These are phyloP conservation scores for Agrochola macilenta DNA, from an alignment of 2,888 invertebrate species.

Conservation along the genomic window DNA sequence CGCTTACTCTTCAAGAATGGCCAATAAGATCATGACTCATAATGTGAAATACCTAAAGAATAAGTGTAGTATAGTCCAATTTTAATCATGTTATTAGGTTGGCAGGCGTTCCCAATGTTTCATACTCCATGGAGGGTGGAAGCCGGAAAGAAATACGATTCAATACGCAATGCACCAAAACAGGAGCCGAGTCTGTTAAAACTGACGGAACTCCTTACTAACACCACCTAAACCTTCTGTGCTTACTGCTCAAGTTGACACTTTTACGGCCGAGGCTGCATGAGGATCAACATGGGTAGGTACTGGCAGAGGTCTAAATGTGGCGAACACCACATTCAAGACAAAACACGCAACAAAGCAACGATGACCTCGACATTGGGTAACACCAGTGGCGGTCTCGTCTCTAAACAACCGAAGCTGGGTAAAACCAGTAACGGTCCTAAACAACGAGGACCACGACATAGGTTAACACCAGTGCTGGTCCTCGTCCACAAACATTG, in stretches of 20 bases:
- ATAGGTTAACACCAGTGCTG: constrained; percentile 1
- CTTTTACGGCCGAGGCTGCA: not conserved
- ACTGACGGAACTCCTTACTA: not conserved
- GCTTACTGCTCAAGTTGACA: not conserved
- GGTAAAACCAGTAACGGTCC: constrained; percentile 2
- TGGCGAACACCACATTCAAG: not conserved
- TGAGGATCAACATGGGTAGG: too few species aligned
- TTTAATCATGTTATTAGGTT: not conserved
- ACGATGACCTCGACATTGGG: constrained; percentile 2
- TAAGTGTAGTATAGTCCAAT: not conserved
- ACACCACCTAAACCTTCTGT: not conserved
- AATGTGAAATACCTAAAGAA: not conserved
- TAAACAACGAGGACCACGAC: not conserved
- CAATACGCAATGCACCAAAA: too few species aligned
- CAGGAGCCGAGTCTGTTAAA: not conserved
- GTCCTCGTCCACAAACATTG: not conserved
- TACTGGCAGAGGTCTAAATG: not conserved
- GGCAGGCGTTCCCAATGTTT: not conserved
- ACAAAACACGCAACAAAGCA: constrained; percentile 1
- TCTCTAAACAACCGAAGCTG: constrained; percentile 2
- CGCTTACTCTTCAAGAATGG: not conserved
- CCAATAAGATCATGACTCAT: not conserved
- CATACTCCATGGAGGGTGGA: too few species aligned
- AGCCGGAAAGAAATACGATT: not conserved
- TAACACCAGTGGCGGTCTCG: constrained; percentile 18